These are phyloP conservation scores for Thamnaconus septentrionalis DNA, from an alignment of 2,113 vertebrate species.

Conservation along the genomic window DNA sequence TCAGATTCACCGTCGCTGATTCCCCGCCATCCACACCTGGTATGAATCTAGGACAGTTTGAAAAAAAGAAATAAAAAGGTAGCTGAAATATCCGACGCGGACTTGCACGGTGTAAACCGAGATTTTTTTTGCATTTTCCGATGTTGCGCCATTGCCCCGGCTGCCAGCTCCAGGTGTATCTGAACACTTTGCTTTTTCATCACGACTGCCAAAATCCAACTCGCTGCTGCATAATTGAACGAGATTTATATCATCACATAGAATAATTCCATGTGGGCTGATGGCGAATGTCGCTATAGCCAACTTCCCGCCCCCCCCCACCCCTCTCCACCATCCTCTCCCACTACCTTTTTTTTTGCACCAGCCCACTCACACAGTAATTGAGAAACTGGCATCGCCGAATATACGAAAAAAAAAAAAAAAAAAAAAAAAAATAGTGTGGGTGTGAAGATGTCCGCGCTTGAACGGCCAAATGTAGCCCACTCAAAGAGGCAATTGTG, in stretches of 20 bases:
- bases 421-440: slow-evolving; percentile 21
- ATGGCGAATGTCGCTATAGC: slow-evolving; percentile 37
- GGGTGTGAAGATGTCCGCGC: slow-evolving; percentile 66
- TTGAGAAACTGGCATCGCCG: slow-evolving; percentile 59
- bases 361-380: slow-evolving; percentile 59
- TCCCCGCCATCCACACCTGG: slow-evolving; percentile 4
- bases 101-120: slow-evolving; percentile 12
- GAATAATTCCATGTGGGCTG: slow-evolving; percentile 66
- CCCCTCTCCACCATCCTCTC: too few relatives aligned
- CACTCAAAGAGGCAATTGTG: slow-evolving; percentile 53
- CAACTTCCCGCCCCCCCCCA: slow-evolving; percentile 5
- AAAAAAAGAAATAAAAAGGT: slow-evolving; percentile 6
- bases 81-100: slow-evolving; percentile 27
- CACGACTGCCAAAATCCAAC: slow-evolving; percentile 37
- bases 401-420: slow-evolving; percentile 18
- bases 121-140: slow-evolving; percentile 25
- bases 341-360: slow-evolving; percentile 25
- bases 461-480: slow-evolving; percentile 57
- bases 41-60: slow-evolving; percentile 40
- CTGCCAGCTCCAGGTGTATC: slow-evolving; percentile 46
- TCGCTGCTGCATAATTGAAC: slow-evolving; percentile 52
- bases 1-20: slow-evolving; percentile 7
- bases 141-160: slow-evolving; percentile 1
- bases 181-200: slow-evolving; percentile 55
- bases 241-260: slow-evolving; percentile 64